These are phyloP conservation scores for Stigmatopora argus DNA, from an alignment of 2,113 vertebrate species.

Conservation along the genomic window DNA sequence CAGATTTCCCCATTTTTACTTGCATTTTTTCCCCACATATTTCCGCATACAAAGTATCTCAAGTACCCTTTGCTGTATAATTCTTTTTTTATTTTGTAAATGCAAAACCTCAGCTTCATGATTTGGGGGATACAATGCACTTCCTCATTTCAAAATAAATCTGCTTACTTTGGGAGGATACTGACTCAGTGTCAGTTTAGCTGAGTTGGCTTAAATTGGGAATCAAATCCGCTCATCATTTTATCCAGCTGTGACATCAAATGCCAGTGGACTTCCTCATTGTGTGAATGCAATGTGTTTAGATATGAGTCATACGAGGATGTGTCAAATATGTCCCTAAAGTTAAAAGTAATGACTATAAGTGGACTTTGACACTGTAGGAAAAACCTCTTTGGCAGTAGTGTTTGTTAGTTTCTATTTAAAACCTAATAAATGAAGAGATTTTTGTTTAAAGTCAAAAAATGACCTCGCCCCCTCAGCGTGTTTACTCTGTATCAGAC, in stretches of 20 bases:
- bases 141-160: neutral
- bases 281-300: neutral
- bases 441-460: neutral
- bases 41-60: no score
- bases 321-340: neutral
- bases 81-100: no score
- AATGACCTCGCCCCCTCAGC: neutral
- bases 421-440: neutral
- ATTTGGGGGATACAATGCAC: neutral
- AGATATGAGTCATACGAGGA: neutral
- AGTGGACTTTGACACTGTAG: neutral
- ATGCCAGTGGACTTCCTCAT: conserved; percentile 6
- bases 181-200: conserved; percentile 8
- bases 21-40: no score
- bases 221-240: conserved; percentile 9
- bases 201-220: neutral
- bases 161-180: neutral
- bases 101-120: neutral
- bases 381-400: neutral
- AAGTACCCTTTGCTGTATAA: no score
- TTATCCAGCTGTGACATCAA: conserved; percentile 12
- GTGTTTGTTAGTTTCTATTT: neutral
- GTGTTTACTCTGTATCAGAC: neutral
- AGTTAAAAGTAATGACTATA: neutral
- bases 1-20: no score